phyloP scores from a whole-genome alignment of 37 sponge, comb jelly and placozoan genomes.

The Aplysina aerophoba region DNA sequence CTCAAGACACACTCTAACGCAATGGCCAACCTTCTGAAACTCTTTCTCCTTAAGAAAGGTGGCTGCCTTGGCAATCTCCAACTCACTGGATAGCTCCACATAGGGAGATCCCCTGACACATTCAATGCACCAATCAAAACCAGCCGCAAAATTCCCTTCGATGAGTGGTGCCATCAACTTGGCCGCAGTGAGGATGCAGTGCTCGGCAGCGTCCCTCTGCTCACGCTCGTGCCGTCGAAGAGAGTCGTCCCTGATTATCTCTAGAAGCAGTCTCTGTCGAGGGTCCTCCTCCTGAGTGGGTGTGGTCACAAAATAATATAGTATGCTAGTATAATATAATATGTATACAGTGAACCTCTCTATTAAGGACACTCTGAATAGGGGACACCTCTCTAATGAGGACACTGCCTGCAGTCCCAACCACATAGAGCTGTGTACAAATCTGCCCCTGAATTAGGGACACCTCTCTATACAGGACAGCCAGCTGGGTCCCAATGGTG shows the following conservation, averaged over 20 bases:
- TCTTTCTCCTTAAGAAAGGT: constrained; percentile 90
- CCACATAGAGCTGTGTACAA: too few relatives aligned
- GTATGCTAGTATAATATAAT: neutral
- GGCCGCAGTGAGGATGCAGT: constrained; percentile 87
- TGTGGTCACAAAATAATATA: too few relatives aligned
- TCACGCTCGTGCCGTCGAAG: constrained; percentile 83
- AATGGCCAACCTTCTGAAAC: constrained; percentile 53
- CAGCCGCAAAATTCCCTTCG: constrained; percentile 82
- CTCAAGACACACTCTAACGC: neutral
- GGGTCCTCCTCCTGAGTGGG: constrained; percentile 79
- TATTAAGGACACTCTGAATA: too few relatives aligned
- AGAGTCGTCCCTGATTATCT: constrained; percentile 90
- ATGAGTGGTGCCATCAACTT: constrained; percentile 96
- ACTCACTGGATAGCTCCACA: constrained; percentile 86
- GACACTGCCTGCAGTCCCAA: too few relatives aligned
- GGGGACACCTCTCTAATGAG: too few relatives aligned
- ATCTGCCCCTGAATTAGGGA: too few relatives aligned
- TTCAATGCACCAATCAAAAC: constrained; percentile 99
- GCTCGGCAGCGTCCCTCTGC: constrained; percentile 77
- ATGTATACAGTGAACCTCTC: too few relatives aligned
- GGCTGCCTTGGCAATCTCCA: constrained; percentile 95
- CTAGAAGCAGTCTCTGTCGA: constrained; percentile 82
- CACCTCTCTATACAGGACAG: too few relatives aligned
- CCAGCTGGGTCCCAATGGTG: too few relatives aligned
- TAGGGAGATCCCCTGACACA: constrained; percentile 80